Conservation (phyloP, 2,797 vertebrate genomes). For the Mus caroli region DNA sequence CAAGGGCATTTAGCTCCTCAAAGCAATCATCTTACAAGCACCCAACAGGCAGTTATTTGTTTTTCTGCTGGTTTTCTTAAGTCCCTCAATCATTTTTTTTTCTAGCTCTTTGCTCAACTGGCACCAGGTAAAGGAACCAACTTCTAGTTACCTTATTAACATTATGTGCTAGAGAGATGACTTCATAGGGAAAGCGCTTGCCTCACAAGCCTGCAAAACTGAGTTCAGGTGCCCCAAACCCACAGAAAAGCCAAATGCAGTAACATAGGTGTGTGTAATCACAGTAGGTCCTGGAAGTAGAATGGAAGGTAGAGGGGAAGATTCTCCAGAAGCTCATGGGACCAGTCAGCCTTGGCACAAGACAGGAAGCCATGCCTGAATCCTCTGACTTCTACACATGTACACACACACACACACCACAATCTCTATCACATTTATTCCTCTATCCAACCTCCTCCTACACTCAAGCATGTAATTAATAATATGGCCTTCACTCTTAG, state of each 20-base stretch:
- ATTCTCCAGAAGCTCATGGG: background rate
- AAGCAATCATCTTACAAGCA: background rate
- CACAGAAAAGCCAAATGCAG: background rate
- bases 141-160: background rate
- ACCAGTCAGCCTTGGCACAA: background rate
- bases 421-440: background rate
- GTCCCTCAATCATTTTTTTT: background rate
- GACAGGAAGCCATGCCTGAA: background rate
- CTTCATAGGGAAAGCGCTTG: background rate
- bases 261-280: background rate
- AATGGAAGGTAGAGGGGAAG: background rate
- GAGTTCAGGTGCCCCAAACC: background rate
- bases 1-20: background rate
- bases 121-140: background rate
- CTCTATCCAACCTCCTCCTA: background rate
- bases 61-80: background rate
- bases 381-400: background rate
- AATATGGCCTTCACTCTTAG: accelerated
- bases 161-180: background rate
- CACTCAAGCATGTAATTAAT: background rate
- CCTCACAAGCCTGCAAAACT: background rate
- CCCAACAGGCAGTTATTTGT: background rate
- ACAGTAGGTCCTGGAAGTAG: background rate
- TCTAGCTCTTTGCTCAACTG: background rate
- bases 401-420: background rate